Base-by-base conservation (phyloP, 2,113 vertebrate genomes). In the Alethe castanea region DNA sequence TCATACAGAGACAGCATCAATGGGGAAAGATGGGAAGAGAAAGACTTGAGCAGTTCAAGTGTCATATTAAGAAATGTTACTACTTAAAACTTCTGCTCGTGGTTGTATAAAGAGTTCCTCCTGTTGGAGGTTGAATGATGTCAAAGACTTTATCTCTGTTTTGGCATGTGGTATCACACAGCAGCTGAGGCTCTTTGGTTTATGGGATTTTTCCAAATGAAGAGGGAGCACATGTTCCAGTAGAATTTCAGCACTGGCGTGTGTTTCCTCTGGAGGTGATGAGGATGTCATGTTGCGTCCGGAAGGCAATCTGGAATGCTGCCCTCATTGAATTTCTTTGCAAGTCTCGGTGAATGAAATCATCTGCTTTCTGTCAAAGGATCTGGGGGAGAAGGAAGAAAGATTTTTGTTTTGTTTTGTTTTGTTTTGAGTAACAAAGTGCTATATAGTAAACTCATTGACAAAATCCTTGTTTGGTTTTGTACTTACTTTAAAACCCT, bases 281-380 rank as follows among this genome's bases (percentile, higher is more conserved):
- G 81, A 60, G 86, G 92, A 92, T 94, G 88, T 94, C 85, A 72
- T 69, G 72, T 83, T 88, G 76, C 0, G 8, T 94, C 93, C 80
- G 50, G 96, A 90, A 95, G 88, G 85, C 72, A 64, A 40, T 83
- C 93, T 95, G 91, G 92, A 96, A 81, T 80, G 74, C 71, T 93
- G 90, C 90, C 69, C 26, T 93, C 64, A 25, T 8, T 86, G 64
- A 77, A 44, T 86, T 88, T 94, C 77, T 69, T 29, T 72, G 60
- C 47, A 38, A 86, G 72, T 73, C 47, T 29, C 4, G 2, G 66
- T 86, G 92, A 92, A 71, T 86, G 67, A 95, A 94, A 61, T 94
- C 35, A 84, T 92, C 93, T 96, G 92, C 36, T 92, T 93, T 92
- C 64, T 81, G 82, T 95, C 76, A 64, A 81, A 86, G 36, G 36